These are phyloP conservation scores for Ptychodera flava DNA, from an alignment of 35 echinoderm and acorn worm genomes.

Conservation along the genomic window DNA sequence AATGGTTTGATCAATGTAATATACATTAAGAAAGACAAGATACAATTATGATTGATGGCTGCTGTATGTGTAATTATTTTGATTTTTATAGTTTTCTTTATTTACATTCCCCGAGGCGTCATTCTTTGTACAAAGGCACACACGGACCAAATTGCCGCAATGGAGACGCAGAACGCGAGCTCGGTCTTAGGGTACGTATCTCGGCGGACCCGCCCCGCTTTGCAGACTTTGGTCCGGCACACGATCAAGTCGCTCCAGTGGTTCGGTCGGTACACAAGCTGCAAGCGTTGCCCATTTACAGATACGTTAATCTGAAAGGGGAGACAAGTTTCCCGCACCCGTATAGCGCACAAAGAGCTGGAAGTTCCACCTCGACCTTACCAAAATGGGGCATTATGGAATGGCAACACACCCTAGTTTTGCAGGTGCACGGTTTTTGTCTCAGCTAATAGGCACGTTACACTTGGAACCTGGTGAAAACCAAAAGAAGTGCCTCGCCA, in stretches of 20 bases:
- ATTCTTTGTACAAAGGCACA: neutral
- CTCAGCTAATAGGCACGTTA: neutral
- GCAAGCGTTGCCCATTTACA: neutral
- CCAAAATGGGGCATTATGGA: neutral
- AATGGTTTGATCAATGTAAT: neutral
- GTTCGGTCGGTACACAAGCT: neutral
- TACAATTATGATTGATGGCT: neutral
- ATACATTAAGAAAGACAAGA: neutral
- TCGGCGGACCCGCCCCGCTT: no score
- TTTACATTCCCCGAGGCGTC: neutral
- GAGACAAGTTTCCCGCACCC: neutral
- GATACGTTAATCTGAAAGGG: neutral
- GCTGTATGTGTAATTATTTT: neutral
- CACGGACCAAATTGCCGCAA: neutral
- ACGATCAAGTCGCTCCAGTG: neutral
- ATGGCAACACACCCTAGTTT: neutral
- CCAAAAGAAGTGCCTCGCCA: neutral
- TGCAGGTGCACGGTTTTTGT: neutral
- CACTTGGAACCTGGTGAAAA: neutral
- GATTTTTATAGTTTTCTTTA: constrained; percentile 2
- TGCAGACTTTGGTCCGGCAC: neutral
- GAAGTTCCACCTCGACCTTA: neutral
- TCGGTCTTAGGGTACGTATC: neutral
- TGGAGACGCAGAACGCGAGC: neutral
- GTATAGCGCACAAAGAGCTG: neutral